Base-by-base conservation (phyloP, 2,797 vertebrate genomes). In the Taenioides sp. region DNA sequence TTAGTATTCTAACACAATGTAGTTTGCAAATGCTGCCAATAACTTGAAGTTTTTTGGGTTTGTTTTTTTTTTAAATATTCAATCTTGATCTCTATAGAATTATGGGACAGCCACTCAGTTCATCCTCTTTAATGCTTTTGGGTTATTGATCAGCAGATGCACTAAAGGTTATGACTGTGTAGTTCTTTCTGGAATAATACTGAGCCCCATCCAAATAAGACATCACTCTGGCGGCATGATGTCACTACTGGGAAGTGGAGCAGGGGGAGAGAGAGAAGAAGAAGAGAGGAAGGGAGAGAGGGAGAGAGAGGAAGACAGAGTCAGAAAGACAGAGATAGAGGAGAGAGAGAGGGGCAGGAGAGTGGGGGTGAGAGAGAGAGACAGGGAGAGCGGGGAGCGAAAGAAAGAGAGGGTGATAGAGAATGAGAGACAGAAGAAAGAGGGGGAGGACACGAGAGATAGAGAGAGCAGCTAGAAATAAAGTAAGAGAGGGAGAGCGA, bases 151-250 rank as follows among this genome's bases (percentile, higher is more conserved):
- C 18, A 65, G 12, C 25, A 66, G 37, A 61, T 61, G 7, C 14
- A 69, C 54, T 60, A 5, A 25, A 68, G 23, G 25, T 43, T 25
- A 7, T 25, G 22, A 49, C 14, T 66, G 5, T 7, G 58, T 58
- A 22, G 25, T 72, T 69, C 57, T 10, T 11, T 50, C 57, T 63
- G 28, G 61, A 59, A 55, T 54, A 58, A 71, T 23, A 27, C 57
- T 54, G 40, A 55, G 62, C 68, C 69, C 37, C 37, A 71, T 23
- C 6, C 34, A 70, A 75, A 62, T 67, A 49, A 75, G 74, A 72
- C 22, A 65, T 70, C 65, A 6, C 79, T 9, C 17, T 57, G 72
- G 71, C 72, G 76, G 69, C 62, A 72, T 78, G 23, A 76, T 71
- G 81, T 76, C 31, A 71, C 61, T 74, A 70, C 70, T 73, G 67